Evolutionary conservation across 1,140 invertebrate species (phyloP), one percentile per base, ranked within the genome.

Genomic region (Maniola jurtina): DNA sequence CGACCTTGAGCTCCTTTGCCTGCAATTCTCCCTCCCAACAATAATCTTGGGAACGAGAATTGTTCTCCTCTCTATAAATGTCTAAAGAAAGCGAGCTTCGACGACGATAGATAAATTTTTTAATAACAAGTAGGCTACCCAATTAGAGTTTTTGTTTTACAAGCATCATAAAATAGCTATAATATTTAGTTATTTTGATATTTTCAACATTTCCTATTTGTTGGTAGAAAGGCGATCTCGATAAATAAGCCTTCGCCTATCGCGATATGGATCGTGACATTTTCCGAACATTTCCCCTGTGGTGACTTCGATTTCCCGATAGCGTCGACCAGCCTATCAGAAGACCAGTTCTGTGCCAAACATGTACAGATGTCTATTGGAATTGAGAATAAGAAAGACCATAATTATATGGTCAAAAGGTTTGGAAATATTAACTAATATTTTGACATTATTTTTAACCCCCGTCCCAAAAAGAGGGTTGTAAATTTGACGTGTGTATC

Each of bases 241-340:
- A 68, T 73, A 73, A 40, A 61, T 63, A 58, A 60, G 61, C 64
- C 25, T n/a, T 60, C 7, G 66, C 42, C 62, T 35, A 61, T 64
- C 48, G 54, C 45, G 66, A 65, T 68, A 50, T 13, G 38, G 42
- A 68, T 70, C 64, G 38, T 57, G 13, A 73, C 48, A 50, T 50
- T 50, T 50, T 25, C 48, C 48, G 14, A 56, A 42, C 48, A 16
- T 50, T 50, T 50, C 15, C 48, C 48, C 2, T 56, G 52, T 52
- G 25, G 42, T 48, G 57, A 50, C 59, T 71, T 13, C 50, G 64
- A 67, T 48, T 40, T 13, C 6, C 35, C 47, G 66, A 68, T 72
- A 68, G 56, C 58, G 62, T 71, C 61, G 63, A 16, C 48, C 5
- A 16, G 48, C 14, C 14, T 50, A 50, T 50, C 14, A 13, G 6